Evolutionary conservation across 2,888 invertebrate genomes (phyloP).

Genomic region (Exephanes ischioxanthus): DNA sequence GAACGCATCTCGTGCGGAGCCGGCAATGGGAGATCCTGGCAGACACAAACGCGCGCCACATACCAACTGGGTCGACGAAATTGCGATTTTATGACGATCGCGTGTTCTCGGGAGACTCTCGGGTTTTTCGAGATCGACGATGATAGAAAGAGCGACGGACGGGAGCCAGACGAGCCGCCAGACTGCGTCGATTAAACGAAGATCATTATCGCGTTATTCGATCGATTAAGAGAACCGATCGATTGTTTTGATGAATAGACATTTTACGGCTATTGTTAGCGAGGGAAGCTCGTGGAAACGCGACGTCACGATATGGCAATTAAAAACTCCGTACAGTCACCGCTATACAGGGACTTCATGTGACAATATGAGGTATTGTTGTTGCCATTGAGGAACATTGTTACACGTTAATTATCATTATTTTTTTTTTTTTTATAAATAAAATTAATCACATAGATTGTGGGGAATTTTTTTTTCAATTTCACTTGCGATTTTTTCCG

Average conservation of each 20-base stretch:
- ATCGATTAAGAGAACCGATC: background rate
- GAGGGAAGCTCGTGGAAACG: background rate
- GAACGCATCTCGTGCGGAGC: slow-evolving; percentile 35
- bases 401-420: too few relatives aligned
- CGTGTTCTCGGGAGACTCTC: slow-evolving; percentile 56
- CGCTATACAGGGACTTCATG: background rate
- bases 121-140: slow-evolving; percentile 52
- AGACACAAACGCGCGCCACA: slow-evolving; percentile 71
- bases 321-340: background rate
- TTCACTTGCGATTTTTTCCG: background rate
- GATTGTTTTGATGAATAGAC: background rate
- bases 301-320: background rate
- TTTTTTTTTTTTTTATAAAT: too few relatives aligned
- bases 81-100: slow-evolving; percentile 65
- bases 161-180: slow-evolving; percentile 1
- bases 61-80: slow-evolving; percentile 77
- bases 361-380: background rate
- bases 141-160: background rate
- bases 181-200: slow-evolving; percentile 6
- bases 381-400: background rate
- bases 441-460: background rate
- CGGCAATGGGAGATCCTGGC: slow-evolving; percentile 14
- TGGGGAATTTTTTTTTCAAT: background rate
- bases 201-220: background rate
- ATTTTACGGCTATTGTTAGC: background rate